Evolutionary conservation across 2,797 vertebrate species (phyloP).

Genomic region (Arrhamphus sclerolepis): DNA sequence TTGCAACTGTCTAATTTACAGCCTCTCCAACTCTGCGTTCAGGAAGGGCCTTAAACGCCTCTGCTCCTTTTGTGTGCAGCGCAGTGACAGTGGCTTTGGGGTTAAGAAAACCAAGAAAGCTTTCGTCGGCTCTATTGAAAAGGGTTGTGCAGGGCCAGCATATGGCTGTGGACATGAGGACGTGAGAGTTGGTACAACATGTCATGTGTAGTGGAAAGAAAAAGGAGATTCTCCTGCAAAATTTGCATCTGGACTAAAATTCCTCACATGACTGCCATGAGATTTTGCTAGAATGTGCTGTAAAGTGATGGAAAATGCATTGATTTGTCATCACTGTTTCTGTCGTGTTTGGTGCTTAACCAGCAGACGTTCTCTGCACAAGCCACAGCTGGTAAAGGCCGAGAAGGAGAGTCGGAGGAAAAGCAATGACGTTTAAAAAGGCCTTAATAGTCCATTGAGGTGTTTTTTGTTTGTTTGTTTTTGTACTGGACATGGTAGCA

Average conservation of each 20-base stretch:
- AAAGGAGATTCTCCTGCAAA: conserved; percentile 22
- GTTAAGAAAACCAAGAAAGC: conserved; percentile 83
- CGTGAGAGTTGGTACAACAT: conserved; percentile 69
- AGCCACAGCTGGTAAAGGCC: conserved; percentile 39
- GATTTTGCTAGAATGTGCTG: conserved; percentile 31
- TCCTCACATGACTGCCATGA: conserved; percentile 36
- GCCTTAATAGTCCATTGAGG: conserved; percentile 5
- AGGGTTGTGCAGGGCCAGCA: conserved; percentile 59
- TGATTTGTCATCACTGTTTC: conserved; percentile 35
- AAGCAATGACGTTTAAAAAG: conserved; percentile 26
- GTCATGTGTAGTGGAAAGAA: conserved; percentile 72
- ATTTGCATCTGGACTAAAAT: conserved; percentile 38
- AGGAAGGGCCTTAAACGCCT: conserved; percentile 94
- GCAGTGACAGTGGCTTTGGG: conserved; percentile 62
- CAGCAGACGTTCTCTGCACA: conserved; percentile 27
- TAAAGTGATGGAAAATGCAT: conserved; percentile 37
- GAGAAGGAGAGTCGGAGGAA: conserved; percentile 30
- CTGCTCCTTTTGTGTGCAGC: conserved; percentile 89
- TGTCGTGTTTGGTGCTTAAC: conserved; percentile 16
- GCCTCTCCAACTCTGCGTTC: conserved; percentile 98
- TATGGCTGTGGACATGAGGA: conserved; percentile 61
- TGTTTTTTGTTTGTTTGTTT: conserved; percentile 4
- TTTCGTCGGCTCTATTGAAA: conserved; percentile 76
- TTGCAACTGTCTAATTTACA: conserved; percentile 99
- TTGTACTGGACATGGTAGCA: conserved; percentile 12